Conservation (phyloP, 1,140 invertebrate species). For the Drosophila kurseongensis region DNA sequence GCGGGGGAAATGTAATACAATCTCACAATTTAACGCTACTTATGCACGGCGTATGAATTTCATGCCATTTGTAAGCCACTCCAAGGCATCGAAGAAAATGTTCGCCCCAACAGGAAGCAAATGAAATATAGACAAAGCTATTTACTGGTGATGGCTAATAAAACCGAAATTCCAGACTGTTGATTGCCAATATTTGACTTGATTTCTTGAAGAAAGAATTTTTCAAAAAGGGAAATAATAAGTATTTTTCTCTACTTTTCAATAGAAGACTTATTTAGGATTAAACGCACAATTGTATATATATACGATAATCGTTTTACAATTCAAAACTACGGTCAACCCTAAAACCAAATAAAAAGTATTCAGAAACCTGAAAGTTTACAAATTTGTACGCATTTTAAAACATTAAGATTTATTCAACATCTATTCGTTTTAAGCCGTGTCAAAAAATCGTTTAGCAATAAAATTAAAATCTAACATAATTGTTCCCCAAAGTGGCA, state of each 20-base stretch:
- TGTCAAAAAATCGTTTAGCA: slow-evolving; percentile 69
- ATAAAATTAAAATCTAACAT: slow-evolving; percentile 77
- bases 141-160: slow-evolving; percentile 18
- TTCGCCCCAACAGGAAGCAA: slow-evolving; percentile 18
- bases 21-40: slow-evolving; percentile 68
- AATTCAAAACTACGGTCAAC: no score
- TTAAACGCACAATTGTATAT: no score
- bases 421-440: slow-evolving; percentile 10
- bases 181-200: slow-evolving; percentile 1
- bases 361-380: no score
- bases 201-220: neutral
- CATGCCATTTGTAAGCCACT: slow-evolving; percentile 53
- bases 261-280: no score
- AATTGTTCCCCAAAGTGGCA: slow-evolving; percentile 80
- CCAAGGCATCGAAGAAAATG: slow-evolving; percentile 11
- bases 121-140: slow-evolving; percentile 34
- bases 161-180: neutral
- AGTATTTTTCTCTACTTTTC: no score
- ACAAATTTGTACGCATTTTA: neutral
- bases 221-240: neutral
- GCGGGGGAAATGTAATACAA: slow-evolving; percentile 56
- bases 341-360: no score
- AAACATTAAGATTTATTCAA: neutral
- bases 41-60: slow-evolving; percentile 60
- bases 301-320: no score